These are phyloP conservation scores for Porites rus DNA, from an alignment of 92 coral and sea anemone species.

Conservation along the genomic window DNA sequence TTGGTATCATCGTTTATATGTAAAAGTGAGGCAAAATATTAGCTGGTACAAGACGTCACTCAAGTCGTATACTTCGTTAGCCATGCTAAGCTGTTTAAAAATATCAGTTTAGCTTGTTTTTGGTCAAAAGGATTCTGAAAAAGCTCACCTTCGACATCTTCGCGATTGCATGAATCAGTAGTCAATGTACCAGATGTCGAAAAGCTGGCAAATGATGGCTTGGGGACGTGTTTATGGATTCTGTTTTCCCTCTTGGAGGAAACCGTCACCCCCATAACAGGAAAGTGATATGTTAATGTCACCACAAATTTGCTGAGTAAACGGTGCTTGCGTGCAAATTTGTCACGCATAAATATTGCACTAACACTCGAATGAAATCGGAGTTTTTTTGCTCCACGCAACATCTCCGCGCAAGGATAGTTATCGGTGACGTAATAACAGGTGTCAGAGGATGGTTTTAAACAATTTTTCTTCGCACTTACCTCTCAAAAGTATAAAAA, in stretches of 20 bases:
- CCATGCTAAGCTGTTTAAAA: no score
- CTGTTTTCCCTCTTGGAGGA: slow-evolving; percentile 52
- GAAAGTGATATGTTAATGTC: slow-evolving; percentile 13
- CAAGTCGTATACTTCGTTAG: no score
- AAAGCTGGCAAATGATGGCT: slow-evolving; percentile 78
- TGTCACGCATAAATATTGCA: background rate
- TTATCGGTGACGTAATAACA: background rate
- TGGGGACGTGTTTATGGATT: slow-evolving; percentile 27
- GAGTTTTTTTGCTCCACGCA: background rate
- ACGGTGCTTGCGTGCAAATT: slow-evolving; percentile 3
- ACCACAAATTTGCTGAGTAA: background rate
- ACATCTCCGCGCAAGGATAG: background rate
- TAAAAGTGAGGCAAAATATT: no score
- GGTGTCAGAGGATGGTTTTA: slow-evolving; percentile 2
- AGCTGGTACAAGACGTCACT: no score
- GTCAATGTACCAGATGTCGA: slow-evolving; percentile 83
- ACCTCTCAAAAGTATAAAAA: background rate
- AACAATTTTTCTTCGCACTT: background rate
- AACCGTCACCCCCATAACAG: slow-evolving; percentile 82
- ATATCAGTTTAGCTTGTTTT: no score
- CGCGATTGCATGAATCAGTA: background rate
- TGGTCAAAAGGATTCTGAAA: no score
- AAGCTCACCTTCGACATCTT: slow-evolving; percentile 57
- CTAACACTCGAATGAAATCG: background rate
- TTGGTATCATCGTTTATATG: no score